Conservation (phyloP, 2,888 invertebrate genomes). For the Serrognathus titanus region DNA sequence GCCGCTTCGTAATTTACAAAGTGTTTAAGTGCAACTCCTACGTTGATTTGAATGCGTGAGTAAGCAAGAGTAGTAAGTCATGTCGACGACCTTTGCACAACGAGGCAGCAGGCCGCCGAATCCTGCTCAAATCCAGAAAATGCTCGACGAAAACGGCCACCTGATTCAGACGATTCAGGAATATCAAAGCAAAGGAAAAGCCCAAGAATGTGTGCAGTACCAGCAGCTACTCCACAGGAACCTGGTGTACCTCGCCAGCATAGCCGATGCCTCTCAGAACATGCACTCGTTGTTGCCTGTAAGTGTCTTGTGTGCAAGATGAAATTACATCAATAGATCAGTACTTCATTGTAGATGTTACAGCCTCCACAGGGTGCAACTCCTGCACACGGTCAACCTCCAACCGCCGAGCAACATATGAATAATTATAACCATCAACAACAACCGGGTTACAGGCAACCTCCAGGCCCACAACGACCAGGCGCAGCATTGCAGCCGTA, state of each 20-base stretch:
- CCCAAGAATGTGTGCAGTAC: constrained; percentile 89
- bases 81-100: constrained; percentile 74
- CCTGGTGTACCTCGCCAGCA: constrained; percentile 90
- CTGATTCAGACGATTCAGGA: constrained; percentile 96
- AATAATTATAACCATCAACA: constrained; percentile 49
- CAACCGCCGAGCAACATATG: constrained; percentile 46
- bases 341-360: constrained; percentile 51
- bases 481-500: constrained; percentile 64
- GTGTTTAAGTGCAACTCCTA: too few relatives aligned
- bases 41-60: too few relatives aligned
- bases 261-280: constrained; percentile 96
- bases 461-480: constrained; percentile 55
- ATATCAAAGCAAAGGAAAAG: constrained; percentile 92
- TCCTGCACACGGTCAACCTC: constrained; percentile 44
- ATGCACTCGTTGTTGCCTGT: constrained; percentile 87
- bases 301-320: constrained; percentile 42
- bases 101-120: constrained; percentile 72
- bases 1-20: too few relatives aligned
- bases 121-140: constrained; percentile 86
- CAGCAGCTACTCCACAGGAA: constrained; percentile 94
- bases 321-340: background rate
- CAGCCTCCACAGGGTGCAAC: constrained; percentile 52
- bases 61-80: constrained; percentile 32
- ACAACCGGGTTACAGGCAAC: constrained; percentile 52
- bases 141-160: constrained; percentile 96